Conservation (phyloP, 2,113 vertebrate species). For the Thamnaconus septentrionalis region DNA sequence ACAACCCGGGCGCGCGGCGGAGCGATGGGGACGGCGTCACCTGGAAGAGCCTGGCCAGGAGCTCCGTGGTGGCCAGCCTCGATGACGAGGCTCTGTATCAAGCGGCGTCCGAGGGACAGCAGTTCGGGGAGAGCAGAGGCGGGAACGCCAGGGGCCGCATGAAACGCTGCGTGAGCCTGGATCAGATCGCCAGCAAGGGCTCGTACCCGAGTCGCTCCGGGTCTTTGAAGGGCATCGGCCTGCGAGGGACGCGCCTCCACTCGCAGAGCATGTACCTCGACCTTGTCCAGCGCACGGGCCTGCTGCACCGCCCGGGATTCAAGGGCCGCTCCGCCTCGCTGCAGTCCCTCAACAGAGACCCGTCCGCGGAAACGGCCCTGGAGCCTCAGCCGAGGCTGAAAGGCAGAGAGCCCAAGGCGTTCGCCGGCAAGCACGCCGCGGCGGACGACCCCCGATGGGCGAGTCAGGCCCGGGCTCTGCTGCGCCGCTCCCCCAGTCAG, state of each 20-base stretch:
- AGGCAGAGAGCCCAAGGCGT: slow-evolving; percentile 30
- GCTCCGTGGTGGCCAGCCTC: slow-evolving; percentile 22
- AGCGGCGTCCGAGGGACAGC: slow-evolving; percentile 24
- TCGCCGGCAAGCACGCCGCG: slow-evolving; percentile 7
- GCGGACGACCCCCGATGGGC: slow-evolving; percentile 27
- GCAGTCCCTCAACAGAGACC: slow-evolving; percentile 63
- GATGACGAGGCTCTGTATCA: slow-evolving; percentile 35
- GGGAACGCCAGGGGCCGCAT: slow-evolving; percentile 32
- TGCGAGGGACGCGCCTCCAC: slow-evolving; percentile 24
- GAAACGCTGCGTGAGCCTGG: slow-evolving; percentile 70
- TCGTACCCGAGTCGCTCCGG: slow-evolving; percentile 12
- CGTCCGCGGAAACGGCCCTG: slow-evolving; percentile 30
- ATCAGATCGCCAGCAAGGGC: slow-evolving; percentile 53
- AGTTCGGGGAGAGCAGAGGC: slow-evolving; percentile 19
- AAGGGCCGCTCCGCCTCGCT: slow-evolving; percentile 57
- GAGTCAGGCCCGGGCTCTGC: slow-evolving; percentile 28
- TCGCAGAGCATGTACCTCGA: slow-evolving; percentile 69
- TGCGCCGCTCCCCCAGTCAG: slow-evolving; percentile 29
- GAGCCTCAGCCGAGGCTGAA: slow-evolving; percentile 33
- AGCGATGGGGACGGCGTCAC: slow-evolving; percentile 10
- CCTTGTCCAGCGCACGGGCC: slow-evolving; percentile 56
- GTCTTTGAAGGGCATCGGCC: slow-evolving; percentile 31
- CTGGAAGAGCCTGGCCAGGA: slow-evolving; percentile 21
- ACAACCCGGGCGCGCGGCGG: slow-evolving; percentile 49
- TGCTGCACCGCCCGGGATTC: slow-evolving; percentile 31